These are phyloP conservation scores for Priapulus caudatus DNA, from an alignment of 2,888 invertebrate genomes.

Conservation along the genomic window DNA sequence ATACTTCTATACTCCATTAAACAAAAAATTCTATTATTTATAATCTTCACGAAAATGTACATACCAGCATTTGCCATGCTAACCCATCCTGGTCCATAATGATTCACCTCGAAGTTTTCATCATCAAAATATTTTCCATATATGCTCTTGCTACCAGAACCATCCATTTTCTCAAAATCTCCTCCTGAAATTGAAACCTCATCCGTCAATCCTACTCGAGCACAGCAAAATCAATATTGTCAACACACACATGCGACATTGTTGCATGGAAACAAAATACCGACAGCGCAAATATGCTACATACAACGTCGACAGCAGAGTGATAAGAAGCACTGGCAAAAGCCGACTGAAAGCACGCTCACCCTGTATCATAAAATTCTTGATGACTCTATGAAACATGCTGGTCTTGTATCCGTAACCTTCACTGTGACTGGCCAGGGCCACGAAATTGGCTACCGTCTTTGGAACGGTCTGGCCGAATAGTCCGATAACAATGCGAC, in stretches of 20 bases:
- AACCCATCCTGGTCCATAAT: conserved; percentile 67
- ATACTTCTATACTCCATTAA: too few relatives aligned
- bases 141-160: conserved; percentile 69
- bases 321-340: too few relatives aligned
- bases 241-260: too few relatives aligned
- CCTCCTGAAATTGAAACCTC: conserved; percentile 50
- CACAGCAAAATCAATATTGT: too few relatives aligned
- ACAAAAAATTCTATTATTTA: too few relatives aligned
- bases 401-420: conserved; percentile 56
- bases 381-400: conserved; percentile 69
- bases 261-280: too few relatives aligned
- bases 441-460: conserved; percentile 71
- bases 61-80: conserved; percentile 70
- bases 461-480: conserved; percentile 75
- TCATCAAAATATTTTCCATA: conserved; percentile 69
- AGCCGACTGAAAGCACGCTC: too few relatives aligned
- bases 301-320: too few relatives aligned
- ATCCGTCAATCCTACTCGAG: too few relatives aligned
- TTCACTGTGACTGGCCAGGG: conserved; percentile 51
- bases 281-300: too few relatives aligned
- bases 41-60: too few relatives aligned
- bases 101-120: conserved; percentile 68
- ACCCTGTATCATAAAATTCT: conserved; percentile 87
- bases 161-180: conserved; percentile 67
- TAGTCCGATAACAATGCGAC: conserved; percentile 70